Evolutionary conservation across 2,888 invertebrate genomes (phyloP), one percentile per base, ranked within the genome.

Genomic region (Dicranocentrus wangi): DNA sequence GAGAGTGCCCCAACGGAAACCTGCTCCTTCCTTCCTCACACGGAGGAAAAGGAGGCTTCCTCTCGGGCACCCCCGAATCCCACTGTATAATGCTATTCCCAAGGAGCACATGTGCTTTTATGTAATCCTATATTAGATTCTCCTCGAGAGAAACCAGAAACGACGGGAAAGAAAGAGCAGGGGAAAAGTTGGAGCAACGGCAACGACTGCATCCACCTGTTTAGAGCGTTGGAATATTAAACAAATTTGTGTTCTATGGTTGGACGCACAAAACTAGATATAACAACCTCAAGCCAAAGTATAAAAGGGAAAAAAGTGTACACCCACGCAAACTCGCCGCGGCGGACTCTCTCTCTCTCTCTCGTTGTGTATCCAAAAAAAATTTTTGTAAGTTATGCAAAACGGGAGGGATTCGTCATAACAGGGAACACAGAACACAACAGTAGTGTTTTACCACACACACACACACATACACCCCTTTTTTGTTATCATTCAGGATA

Each of bases 181-280:
- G 58, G 27, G 47, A 47, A 47, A 47, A 47, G 10, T 32, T 32
- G 32, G 5, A 3, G 10, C 32, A 32, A 32, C 10, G 10, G 5
- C 32, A 3, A 55, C 17, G 55, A 39, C 55, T 65, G 73, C 19
- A 65, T 73, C 73, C 73, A 73, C 73, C 73, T 73, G 72, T 61
- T 70, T 32, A 23, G 17, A n/a, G 15, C 15, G 8, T 28, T 25
- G 66, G 47, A 66, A 66, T 66, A 66, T 43, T 66, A 51, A 66
- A 66, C 65, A 47, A 51, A 66, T 66, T 66, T 66, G 25, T 66
- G 27, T n/a, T 60, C 21, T 15, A 63, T 10, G 28, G 10, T 17
- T 63, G 63, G 17, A 19, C 63, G 19, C 32, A 42, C 47, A 47
- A 7, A 47, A n/a, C n/a, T n/a, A n/a, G n/a, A n/a, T n/a, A n/a